phyloP scores from a whole-genome alignment of 2,888 invertebrate genomes.

The Ormyrus labotus region DNA sequence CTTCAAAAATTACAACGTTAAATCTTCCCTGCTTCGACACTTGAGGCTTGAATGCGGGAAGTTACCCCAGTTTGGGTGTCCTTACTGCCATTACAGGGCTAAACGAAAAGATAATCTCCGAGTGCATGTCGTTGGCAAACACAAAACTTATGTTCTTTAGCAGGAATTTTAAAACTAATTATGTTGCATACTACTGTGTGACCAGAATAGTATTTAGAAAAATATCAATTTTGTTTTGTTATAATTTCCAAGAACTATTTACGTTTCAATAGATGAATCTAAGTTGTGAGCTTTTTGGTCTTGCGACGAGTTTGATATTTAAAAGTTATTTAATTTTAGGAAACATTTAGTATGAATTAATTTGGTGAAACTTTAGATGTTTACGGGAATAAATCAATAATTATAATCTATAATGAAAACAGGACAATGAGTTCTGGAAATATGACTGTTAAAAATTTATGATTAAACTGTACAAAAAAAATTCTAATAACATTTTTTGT shows the following conservation, averaged over 20 bases:
- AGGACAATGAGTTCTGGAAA: background rate
- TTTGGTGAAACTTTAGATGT: too few species aligned
- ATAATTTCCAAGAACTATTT: background rate
- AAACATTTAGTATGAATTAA: too few species aligned
- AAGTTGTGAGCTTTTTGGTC: slow-evolving; percentile 26
- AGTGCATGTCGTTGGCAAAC: slow-evolving; percentile 67
- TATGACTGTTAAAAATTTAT: background rate
- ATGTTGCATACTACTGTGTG: too few species aligned
- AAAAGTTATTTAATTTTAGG: too few species aligned
- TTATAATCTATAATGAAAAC: background rate
- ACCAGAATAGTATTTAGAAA: too few species aligned
- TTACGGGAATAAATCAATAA: background rate
- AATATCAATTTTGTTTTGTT: too few species aligned
- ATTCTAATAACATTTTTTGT: background rate
- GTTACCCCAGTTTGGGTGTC: slow-evolving; percentile 72
- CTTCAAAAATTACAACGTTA: slow-evolving; percentile 79
- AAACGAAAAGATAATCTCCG: slow-evolving; percentile 73
- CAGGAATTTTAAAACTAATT: background rate
- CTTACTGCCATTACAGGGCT: slow-evolving; percentile 71
- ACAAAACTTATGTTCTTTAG: slow-evolving; percentile 57
- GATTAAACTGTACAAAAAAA: too few species aligned
- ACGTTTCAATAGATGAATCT: background rate
- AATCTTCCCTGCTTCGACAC: slow-evolving; percentile 77
- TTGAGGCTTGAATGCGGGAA: slow-evolving; percentile 74
- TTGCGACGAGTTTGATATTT: background rate